Evolutionary conservation across 1,140 invertebrate genomes (phyloP).

Genomic region (Epicauta chinensis): DNA sequence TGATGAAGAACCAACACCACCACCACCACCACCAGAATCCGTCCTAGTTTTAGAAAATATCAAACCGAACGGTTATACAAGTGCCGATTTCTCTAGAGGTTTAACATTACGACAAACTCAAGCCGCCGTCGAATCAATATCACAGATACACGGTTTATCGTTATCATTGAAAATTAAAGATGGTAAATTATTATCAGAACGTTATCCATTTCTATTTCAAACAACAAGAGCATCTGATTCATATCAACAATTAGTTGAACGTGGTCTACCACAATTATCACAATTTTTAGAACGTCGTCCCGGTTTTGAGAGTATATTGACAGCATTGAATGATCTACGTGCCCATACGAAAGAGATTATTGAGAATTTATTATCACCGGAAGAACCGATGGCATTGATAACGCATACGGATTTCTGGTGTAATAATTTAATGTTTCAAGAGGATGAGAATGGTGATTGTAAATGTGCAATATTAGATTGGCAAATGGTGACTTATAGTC

Average conservation of each 20-base stretch:
- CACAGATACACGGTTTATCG: constrained; percentile 63
- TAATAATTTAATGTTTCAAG: constrained; percentile 68
- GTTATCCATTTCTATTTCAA: constrained; percentile 68
- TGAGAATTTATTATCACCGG: constrained; percentile 55
- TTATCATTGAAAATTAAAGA: constrained; percentile 59
- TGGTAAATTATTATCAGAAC: constrained; percentile 52
- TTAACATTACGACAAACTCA: constrained; percentile 57
- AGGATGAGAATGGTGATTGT: constrained; percentile 33
- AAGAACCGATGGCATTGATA: constrained; percentile 61
- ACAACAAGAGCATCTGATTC: constrained; percentile 68
- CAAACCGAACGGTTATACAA: constrained; percentile 47
- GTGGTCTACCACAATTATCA: constrained; percentile 65
- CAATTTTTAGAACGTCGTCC: constrained; percentile 60
- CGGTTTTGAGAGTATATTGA: constrained; percentile 50
- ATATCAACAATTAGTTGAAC: constrained; percentile 67
- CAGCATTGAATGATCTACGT: constrained; percentile 48
- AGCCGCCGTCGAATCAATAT: constrained; percentile 62
- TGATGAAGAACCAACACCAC: too few species aligned
- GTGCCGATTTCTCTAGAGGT: constrained; percentile 60
- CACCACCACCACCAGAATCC: constrained; percentile 52
- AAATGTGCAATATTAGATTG: constrained; percentile 68
- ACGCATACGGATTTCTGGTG: constrained; percentile 81
- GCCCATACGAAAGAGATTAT: constrained; percentile 57
- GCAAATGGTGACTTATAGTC: constrained; percentile 77
- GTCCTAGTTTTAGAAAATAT: constrained; percentile 60